phyloP scores from a whole-genome alignment of 1,140 invertebrate species.

The Elymnias hypermnestra region DNA sequence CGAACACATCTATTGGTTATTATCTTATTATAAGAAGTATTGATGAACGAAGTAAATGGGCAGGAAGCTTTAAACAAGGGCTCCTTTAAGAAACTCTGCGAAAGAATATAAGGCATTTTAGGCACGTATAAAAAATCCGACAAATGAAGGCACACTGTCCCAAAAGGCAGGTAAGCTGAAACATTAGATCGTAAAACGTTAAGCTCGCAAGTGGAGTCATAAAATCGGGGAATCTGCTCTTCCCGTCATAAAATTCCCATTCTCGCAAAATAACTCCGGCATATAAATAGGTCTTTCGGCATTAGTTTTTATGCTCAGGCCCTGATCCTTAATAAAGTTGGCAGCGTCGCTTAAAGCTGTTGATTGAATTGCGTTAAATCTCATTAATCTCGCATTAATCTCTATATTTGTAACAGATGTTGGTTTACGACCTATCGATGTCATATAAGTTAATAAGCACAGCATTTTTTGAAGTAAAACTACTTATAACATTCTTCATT shows the following conservation, averaged over 20 bases:
- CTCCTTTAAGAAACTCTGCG: no score
- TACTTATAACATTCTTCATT: no score
- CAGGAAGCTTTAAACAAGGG: no score
- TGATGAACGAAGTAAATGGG: no score
- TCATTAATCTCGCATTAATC: constrained; percentile 1
- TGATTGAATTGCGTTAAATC: constrained; percentile 5
- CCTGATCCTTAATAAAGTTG: constrained; percentile 12
- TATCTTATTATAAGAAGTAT: no score
- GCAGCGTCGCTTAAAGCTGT: constrained; percentile 1
- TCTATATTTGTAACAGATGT: constrained; percentile 1
- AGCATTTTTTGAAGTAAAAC: no score
- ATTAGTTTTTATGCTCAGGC: constrained; percentile 21
- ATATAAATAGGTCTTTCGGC: constrained; percentile 27
- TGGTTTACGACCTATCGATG: no score
- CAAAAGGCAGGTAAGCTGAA: constrained; percentile 16
- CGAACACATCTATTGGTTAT: no score
- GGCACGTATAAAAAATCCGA: constrained; percentile 9
- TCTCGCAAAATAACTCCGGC: constrained; percentile 27
- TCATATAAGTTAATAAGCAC: no score
- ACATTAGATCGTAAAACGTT: constrained; percentile 28
- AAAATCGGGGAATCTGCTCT: constrained; percentile 34
- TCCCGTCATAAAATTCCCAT: constrained; percentile 34
- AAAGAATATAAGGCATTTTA: no score
- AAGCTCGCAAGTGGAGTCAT: constrained; percentile 27
- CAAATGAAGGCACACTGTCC: constrained; percentile 7